phyloP scores from a whole-genome alignment of 2,113 vertebrate genomes.

The Sinocyclocheilus grahami region DNA sequence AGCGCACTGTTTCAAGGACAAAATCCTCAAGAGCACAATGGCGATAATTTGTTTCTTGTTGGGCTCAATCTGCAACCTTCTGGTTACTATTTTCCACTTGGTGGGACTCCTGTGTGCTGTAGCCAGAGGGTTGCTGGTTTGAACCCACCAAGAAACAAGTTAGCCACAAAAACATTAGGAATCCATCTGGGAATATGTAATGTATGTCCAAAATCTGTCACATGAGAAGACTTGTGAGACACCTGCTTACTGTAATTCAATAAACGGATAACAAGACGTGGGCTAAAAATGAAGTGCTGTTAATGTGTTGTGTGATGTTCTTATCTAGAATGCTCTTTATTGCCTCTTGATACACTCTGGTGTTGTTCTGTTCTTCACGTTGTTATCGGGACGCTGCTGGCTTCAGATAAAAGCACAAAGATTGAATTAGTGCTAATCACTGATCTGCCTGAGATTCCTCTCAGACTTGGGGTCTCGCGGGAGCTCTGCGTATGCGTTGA shows the following conservation, averaged over 20 bases:
- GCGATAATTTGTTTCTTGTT: not conserved
- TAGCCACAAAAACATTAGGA: not conserved
- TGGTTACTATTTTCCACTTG: not conserved
- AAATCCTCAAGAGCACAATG: not conserved
- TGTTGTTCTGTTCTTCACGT: not conserved
- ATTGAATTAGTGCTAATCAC: slow-evolving; percentile 54
- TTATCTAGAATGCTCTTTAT: not conserved
- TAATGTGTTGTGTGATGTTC: not conserved
- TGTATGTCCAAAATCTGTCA: not conserved
- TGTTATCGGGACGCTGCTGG: slow-evolving; percentile 13
- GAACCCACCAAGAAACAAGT: not conserved
- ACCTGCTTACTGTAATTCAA: not conserved
- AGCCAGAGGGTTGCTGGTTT: not conserved
- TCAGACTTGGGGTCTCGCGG: not conserved
- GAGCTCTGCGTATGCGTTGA: slow-evolving; percentile 6
- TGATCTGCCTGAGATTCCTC: slow-evolving; percentile 29
- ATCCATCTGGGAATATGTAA: not conserved
- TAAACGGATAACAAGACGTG: not conserved
- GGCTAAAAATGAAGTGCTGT: not conserved
- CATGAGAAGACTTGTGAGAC: not conserved
- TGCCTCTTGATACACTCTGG: slow-evolving; percentile 12
- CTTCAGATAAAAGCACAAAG: slow-evolving; percentile 40
- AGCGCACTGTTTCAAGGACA: not conserved
- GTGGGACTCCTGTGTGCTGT: not conserved
- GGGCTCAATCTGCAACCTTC: not conserved